These are phyloP conservation scores for Nysson spinosus DNA, from an alignment of 2,888 invertebrate genomes.

Conservation along the genomic window DNA sequence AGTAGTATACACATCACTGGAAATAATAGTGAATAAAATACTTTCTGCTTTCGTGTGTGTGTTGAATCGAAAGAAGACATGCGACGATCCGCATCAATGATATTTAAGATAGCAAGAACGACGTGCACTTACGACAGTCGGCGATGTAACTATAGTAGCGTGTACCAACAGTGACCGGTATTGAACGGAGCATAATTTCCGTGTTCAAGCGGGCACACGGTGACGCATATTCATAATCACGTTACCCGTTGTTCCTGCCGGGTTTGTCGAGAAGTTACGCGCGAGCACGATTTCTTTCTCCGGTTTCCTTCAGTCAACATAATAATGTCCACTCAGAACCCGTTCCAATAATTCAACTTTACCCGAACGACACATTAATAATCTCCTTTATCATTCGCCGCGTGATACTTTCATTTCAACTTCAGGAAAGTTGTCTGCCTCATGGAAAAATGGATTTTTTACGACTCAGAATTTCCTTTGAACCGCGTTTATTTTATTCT, in stretches of 20 bases:
- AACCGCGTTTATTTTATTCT: no score
- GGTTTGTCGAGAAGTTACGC: neutral
- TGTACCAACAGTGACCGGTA: slow-evolving; percentile 11
- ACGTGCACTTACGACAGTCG: slow-evolving; percentile 8
- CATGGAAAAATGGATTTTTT: no score
- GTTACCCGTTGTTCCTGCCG: neutral
- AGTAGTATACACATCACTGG: no score
- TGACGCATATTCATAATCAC: slow-evolving; percentile 36
- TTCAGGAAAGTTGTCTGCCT: no score
- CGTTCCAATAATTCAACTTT: no score
- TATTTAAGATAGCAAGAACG: slow-evolving; percentile 20
- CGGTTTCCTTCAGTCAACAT: no score
- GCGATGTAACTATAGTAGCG: slow-evolving; percentile 4
- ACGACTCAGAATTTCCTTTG: no score
- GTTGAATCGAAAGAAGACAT: neutral
- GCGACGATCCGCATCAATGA: slow-evolving; percentile 18
- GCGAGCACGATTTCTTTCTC: neutral
- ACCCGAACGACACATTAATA: no score
- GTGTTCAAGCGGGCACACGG: slow-evolving; percentile 27
- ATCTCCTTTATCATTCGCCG: no score
- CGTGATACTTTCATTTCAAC: no score
- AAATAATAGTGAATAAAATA: no score
- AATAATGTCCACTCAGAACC: no score
- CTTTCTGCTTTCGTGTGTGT: slow-evolving; percentile 1
- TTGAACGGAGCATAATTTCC: slow-evolving; percentile 37